A percentile compares a stretch with the other conserved stretches of the same genome.
These are phyloP conservation scores for Dasysyrphus albostriatus DNA, from an alignment of 2,888 invertebrate species.

Conservation along the genomic window DNA sequence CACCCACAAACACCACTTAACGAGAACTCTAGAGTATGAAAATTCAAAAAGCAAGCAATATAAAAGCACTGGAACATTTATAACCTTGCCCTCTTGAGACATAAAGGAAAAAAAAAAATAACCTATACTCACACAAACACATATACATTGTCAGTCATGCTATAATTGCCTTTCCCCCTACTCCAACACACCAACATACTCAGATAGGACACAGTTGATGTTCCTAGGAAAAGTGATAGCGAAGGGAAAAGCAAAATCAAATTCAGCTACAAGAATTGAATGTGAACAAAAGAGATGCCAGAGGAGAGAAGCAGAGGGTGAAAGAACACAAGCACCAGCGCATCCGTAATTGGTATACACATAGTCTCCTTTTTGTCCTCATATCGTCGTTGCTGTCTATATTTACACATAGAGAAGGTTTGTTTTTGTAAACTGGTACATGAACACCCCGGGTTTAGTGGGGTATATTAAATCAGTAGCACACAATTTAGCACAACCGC, in stretches of 20 bases:
- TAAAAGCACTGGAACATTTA: slow-evolving; percentile 62
- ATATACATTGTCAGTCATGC: slow-evolving; percentile 27
- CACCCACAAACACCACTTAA: slow-evolving; percentile 76
- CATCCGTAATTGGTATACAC: slow-evolving; percentile 72
- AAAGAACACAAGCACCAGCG: slow-evolving; percentile 49
- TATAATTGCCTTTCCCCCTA: slow-evolving; percentile 21
- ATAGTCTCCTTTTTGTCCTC: slow-evolving; percentile 52
- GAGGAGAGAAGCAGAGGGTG: neutral
- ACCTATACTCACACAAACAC: slow-evolving; percentile 54
- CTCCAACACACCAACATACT: neutral
- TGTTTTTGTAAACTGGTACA: slow-evolving; percentile 50
- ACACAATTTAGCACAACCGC: slow-evolving; percentile 73
- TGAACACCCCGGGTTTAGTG: slow-evolving; percentile 19
- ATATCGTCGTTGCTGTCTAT: slow-evolving; percentile 12
- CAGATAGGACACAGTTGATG: slow-evolving; percentile 36
- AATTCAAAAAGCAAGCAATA: slow-evolving; percentile 71
- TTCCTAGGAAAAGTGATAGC: slow-evolving; percentile 47
- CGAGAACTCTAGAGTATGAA: slow-evolving; percentile 53
- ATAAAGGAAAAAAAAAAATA: slow-evolving; percentile 15
- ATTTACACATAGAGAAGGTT: slow-evolving; percentile 38
- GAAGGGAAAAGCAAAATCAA: slow-evolving; percentile 18
- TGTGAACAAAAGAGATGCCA: slow-evolving; percentile 64
- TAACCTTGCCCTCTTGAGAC: slow-evolving; percentile 62
- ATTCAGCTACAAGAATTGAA: slow-evolving; percentile 64
- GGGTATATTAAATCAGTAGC: slow-evolving; percentile 69